Evolutionary conservation across 2,888 invertebrate species (phyloP).

Genomic region (Lycaena phlaeas): DNA sequence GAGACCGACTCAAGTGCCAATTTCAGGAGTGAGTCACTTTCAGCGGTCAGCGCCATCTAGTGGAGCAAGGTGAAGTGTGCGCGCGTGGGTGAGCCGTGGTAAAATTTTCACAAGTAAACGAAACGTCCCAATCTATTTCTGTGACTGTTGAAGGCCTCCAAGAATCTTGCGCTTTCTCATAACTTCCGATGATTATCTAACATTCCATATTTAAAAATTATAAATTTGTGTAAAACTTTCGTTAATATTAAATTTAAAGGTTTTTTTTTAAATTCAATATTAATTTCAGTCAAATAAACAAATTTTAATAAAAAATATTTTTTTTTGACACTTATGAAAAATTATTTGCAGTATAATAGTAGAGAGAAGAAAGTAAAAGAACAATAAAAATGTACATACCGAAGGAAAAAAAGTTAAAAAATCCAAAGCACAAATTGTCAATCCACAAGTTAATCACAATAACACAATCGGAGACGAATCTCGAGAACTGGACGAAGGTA

Average conservation of each 20-base stretch:
- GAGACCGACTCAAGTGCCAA: constrained; percentile 7
- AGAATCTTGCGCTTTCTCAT: constrained; percentile 35
- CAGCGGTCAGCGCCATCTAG: constrained; percentile 64
- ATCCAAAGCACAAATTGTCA: constrained; percentile 45
- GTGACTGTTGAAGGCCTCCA: constrained; percentile 58
- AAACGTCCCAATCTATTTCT: constrained; percentile 64
- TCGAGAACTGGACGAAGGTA: constrained; percentile 56
- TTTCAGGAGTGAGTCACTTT: constrained; percentile 42
- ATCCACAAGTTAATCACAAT: constrained; percentile 44
- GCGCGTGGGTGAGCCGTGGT: constrained; percentile 60
- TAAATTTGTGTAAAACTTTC: no score
- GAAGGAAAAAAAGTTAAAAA: constrained; percentile 26
- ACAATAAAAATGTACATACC: constrained; percentile 32
- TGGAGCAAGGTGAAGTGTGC: constrained; percentile 53
- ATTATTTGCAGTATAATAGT: no score
- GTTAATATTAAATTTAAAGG: no score
- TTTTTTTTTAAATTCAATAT: no score
- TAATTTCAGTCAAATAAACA: no score
- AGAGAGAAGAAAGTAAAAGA: constrained; percentile 4
- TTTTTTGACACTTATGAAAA: no score
- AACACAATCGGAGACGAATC: constrained; percentile 38
- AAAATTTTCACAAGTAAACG: constrained; percentile 38
- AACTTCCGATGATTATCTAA: constrained; percentile 59
- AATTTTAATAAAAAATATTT: no score
- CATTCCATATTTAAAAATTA: constrained; percentile 15